Evolutionary conservation across 2,888 invertebrate genomes (phyloP), one percentile per base, ranked within the genome.

Genomic region (Hydroisotoma schaefferi): DNA sequence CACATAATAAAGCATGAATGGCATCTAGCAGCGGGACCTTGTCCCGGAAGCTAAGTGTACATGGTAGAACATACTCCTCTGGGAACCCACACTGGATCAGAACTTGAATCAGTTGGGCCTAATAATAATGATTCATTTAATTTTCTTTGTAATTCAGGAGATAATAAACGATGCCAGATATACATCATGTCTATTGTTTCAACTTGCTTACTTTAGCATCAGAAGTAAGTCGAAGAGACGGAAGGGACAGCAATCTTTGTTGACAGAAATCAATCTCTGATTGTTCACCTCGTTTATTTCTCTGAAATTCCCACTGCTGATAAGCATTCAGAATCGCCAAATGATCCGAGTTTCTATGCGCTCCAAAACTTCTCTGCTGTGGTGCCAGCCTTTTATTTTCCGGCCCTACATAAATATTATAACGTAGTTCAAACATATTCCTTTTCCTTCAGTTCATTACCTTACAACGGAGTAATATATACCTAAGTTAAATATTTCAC

Each of bases 321-420:
- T 90, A 93, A 8, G 91, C 95, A 71, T 91, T 90, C 25, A 98
- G 80, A 86, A 95, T 87, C 3, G 97, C 95, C 18, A 97, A 87
- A 75, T 98, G 98, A 78, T 99, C 99, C 3, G 94, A 94, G 74
- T 85, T 88, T 48, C 93, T 81, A 55, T 85, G 86, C 0, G 95
- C 97, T 2, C 90, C 87, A 66, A 98, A 82, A 27, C 87, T 87
- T 60, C 89, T 84, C 77, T 98, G 97, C 70, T 90, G 88, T 72
- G 84, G 84, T 8, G 87, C 86, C 61, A 98, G 80, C 18, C 94
- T 81, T 5, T 88, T 81, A 53, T 79, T 76, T 69, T 80, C 79
- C 5, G 75, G 73, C 5, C 74, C 73, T 71, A 67, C n/a, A 46
- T 40, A 23, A 8, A 20, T 15, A 22, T 25, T 15, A 47, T 22